These are phyloP conservation scores for Amphimallon solstitiale DNA, from an alignment of 2,888 invertebrate species.

Conservation along the genomic window DNA sequence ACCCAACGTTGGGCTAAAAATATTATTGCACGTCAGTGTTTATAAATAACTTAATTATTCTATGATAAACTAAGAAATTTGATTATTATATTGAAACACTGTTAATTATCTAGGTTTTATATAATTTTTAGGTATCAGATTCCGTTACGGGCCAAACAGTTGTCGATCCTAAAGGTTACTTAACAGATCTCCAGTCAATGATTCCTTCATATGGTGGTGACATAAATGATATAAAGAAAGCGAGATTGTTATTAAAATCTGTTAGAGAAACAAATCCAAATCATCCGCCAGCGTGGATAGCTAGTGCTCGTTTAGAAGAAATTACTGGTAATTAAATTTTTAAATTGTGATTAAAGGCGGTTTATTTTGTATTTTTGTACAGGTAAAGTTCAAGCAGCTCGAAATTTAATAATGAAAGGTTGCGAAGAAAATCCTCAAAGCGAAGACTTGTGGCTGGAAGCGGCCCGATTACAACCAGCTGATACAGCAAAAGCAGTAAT, in stretches of 20 bases:
- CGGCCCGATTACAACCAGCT: slow-evolving; percentile 90
- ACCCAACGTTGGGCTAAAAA: too few species aligned
- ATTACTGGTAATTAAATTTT: slow-evolving; percentile 58
- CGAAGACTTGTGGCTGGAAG: slow-evolving; percentile 98
- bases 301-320: slow-evolving; percentile 97
- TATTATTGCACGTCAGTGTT: too few species aligned
- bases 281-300: slow-evolving; percentile 99
- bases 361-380: slow-evolving; percentile 8
- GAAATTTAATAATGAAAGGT: slow-evolving; percentile 98
- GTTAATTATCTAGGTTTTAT: slow-evolving; percentile 47
- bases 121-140: slow-evolving; percentile 85
- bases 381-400: slow-evolving; percentile 90
- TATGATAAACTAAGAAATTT: too few species aligned
- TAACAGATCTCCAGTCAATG: slow-evolving; percentile 99
- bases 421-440: slow-evolving; percentile 96
- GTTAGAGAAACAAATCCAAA: slow-evolving; percentile 98
- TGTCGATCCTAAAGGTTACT: slow-evolving; percentile 98
- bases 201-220: slow-evolving; percentile 98
- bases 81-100: not conserved
- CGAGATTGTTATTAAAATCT: slow-evolving; percentile 91
- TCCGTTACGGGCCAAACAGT: slow-evolving; percentile 99
- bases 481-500: slow-evolving; percentile 96
- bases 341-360: not conserved
- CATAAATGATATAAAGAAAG: slow-evolving; percentile 98
- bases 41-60: too few species aligned